Evolutionary conservation across 2,113 vertebrate species (phyloP).

Genomic region (Boulengeromyrus knoepffleri): DNA sequence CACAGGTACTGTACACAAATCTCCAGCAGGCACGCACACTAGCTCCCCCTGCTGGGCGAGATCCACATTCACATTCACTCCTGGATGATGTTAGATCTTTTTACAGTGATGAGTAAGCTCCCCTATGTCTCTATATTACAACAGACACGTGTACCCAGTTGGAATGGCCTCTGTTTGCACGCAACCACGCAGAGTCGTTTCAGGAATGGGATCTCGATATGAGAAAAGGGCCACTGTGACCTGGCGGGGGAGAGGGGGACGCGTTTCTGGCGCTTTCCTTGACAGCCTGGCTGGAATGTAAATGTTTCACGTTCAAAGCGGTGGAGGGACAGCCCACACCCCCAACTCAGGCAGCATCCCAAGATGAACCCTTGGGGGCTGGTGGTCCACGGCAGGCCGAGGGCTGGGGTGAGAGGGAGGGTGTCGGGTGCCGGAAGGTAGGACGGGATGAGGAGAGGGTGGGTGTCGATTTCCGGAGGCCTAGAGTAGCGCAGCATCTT

Average conservation of each 20-base stretch:
- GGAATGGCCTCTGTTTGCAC: neutral
- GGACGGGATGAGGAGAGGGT: neutral
- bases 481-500: neutral
- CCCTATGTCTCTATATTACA: neutral
- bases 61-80: neutral
- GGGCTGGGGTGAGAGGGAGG: neutral
- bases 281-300: constrained; percentile 31
- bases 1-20: constrained; percentile 12
- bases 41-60: neutral
- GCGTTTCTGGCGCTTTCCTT: constrained; percentile 40
- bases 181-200: neutral
- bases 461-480: neutral
- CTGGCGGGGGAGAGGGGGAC: constrained; percentile 39
- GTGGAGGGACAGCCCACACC: neutral
- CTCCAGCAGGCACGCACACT: constrained; percentile 4
- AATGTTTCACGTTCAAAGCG: constrained; percentile 25
- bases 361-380: neutral
- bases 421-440: neutral
- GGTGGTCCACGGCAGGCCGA: neutral
- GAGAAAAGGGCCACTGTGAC: constrained; percentile 60
- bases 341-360: neutral
- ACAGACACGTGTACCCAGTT: neutral
- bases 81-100: constrained; percentile 3
- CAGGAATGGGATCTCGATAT: constrained; percentile 67
- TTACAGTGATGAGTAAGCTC: constrained; percentile 2